phyloP scores from a whole-genome alignment of 2,113 vertebrate species.

The Sus scrofa region T2T-Sscrofa CM000826.6:43121501-43122000 shows the following conservation, averaged over 20 bases:
- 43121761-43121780: not conserved
- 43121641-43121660: not conserved
- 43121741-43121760: not conserved
- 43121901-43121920: not conserved
- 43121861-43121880: not conserved
- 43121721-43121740: not conserved
- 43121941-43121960: not conserved
- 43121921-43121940: not conserved
- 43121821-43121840: not conserved
- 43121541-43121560: not conserved
- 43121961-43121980: too few relatives aligned
- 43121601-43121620: not conserved
- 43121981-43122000: not conserved
- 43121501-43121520: not conserved
- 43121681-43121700: not conserved
- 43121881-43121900: not conserved
- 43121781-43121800: not conserved
- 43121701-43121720: not conserved
- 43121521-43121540: not conserved
- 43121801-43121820: not conserved
- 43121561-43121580: not conserved
- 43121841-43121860: not conserved
- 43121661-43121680: not conserved
- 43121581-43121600: not conserved
- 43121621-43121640: not conserved